Evolutionary conservation across 2,888 invertebrate species (phyloP), one percentile per base, ranked within the genome.

Genomic region (Pocota personata): DNA sequence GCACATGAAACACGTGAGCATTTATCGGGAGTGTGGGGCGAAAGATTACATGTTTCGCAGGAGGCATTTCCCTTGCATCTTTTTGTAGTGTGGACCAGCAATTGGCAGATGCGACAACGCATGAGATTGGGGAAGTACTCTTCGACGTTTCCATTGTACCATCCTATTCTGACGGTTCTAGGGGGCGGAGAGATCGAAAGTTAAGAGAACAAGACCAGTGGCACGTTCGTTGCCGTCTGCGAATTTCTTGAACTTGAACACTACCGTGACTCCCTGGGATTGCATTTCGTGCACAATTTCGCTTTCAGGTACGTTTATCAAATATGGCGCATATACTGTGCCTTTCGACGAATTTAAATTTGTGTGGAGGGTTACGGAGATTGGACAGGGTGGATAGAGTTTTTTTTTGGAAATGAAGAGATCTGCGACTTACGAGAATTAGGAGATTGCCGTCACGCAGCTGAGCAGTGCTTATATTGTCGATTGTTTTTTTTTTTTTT

Each of bases 121-220:
- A 66, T 50, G 0, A 37, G 67, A 3, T 40, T 52, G 10, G 67
- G 67, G 16, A 52, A 30, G 4, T 30, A 67, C 19, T 69, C 55
- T 7, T 30, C 10, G 1, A 58, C 32, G 7, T 46, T 57, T 5
- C 16, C 1, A 4, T 52, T 50, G 30, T 27, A 67, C 37, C 67
- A 67, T 0, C 50, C 67, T 2, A 67, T 37, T 0, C 52, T 30
- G 3, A 37, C 10, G 14, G 35, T 19, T 1, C 10, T 35, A 10
- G 64, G 64, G 12, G 48, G 48, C 32, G 32, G 48, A 50, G 3
- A 48, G 48, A 21, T 64, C 48, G 12, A 40, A 55, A 0, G 37
- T 52, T 12, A 46, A 46, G 1, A 69, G 32, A 1, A 64, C 30
- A 7, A 75, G 35, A 1, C 43, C 69, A 8, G 57, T 24, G 2